Evolutionary conservation across 2,113 vertebrate genomes (phyloP).

Genomic region (Triplophysa tibetana): DNA sequence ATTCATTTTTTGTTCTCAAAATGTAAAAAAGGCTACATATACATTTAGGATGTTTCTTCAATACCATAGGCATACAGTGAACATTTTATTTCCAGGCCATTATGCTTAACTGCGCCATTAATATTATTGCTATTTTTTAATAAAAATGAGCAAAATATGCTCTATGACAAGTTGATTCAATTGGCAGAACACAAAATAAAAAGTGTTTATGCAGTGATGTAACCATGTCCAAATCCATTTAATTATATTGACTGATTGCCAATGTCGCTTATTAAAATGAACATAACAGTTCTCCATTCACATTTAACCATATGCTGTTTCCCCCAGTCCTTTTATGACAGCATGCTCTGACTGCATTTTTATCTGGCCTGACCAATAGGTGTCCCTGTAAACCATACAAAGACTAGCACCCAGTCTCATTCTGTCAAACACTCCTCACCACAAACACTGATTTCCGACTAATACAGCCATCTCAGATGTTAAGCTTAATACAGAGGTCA

Average conservation of each 20-base stretch:
- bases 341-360: neutral
- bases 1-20: too few species aligned
- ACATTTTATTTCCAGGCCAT: too few species aligned
- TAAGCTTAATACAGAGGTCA: neutral
- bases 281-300: neutral
- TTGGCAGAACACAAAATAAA: neutral
- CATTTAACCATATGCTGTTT: neutral
- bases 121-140: neutral
- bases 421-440: neutral
- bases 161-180: neutral
- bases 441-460: neutral
- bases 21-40: too few species aligned
- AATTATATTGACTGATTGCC: neutral
- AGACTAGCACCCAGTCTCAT: conserved; percentile 14
- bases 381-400: conserved; percentile 90
- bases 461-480: neutral
- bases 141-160: neutral
- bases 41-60: too few species aligned
- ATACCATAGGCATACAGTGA: too few species aligned
- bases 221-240: neutral
- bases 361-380: conserved; percentile 80
- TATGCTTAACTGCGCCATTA: too few species aligned
- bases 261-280: neutral
- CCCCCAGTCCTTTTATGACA: too few species aligned
- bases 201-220: neutral